Evolutionary conservation across 2,888 invertebrate species (phyloP).

Genomic region (Formica aserva): DNA sequence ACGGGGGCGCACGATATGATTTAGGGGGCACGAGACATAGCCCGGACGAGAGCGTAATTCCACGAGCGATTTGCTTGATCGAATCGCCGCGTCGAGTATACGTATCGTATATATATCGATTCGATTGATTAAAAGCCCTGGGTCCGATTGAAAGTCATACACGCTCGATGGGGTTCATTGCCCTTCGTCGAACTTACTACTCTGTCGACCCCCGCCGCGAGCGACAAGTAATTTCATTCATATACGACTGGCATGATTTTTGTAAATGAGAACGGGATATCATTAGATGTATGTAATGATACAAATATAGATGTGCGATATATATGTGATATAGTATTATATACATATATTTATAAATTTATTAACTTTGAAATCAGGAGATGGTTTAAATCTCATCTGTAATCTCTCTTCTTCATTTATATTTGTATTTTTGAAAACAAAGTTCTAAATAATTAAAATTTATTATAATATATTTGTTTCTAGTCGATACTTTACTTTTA

Average conservation of each 20-base stretch:
- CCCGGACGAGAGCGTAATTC: conserved; percentile 75
- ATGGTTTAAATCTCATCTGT: not conserved
- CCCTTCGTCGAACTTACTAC: conserved; percentile 61
- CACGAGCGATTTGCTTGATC: conserved; percentile 81
- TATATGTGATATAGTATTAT: not conserved
- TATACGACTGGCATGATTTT: conserved; percentile 50
- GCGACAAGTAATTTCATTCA: conserved; percentile 64
- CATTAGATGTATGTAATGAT: conserved; percentile 33
- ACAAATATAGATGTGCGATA: not conserved
- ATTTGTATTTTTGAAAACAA: not conserved
- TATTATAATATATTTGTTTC: not conserved
- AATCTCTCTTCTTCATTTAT: not conserved
- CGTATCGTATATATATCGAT: conserved; percentile 75
- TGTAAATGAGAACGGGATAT: conserved; percentile 2
- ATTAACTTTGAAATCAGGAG: not conserved
- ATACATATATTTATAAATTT: not conserved
- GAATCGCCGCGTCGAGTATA: conserved; percentile 70
- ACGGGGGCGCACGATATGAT: conserved; percentile 71
- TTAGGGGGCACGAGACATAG: conserved; percentile 68
- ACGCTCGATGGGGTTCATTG: conserved; percentile 42
- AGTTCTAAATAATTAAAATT: not conserved
- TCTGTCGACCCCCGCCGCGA: conserved; percentile 44
- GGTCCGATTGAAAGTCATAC: conserved; percentile 75
- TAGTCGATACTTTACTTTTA: not conserved
- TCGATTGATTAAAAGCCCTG: conserved; percentile 80